Conservation (phyloP, 2,888 invertebrate species). For the Artemia sinica region DNA sequence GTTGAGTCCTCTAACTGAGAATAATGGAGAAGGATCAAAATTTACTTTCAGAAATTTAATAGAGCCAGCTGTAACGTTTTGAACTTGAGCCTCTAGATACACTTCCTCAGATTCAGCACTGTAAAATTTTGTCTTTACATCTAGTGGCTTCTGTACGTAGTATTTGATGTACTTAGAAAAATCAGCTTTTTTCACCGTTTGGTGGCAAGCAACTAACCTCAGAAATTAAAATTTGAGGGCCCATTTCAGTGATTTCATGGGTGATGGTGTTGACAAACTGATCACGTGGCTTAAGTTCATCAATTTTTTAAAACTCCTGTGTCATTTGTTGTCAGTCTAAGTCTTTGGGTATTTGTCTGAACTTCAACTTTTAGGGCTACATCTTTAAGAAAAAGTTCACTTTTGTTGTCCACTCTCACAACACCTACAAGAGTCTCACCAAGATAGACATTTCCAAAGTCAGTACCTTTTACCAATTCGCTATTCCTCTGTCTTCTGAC, state of each 20-base stretch:
- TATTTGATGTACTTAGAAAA: slow-evolving; percentile 97
- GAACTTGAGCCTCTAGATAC: slow-evolving; percentile 56
- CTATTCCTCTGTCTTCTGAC: background rate
- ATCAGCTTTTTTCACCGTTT: slow-evolving; percentile 51
- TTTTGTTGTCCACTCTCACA: slow-evolving; percentile 90
- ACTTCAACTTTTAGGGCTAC: slow-evolving; percentile 72
- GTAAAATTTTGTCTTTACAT: slow-evolving; percentile 96
- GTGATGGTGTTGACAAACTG: slow-evolving; percentile 88
- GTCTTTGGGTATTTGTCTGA: slow-evolving; percentile 73
- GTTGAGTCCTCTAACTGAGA: slow-evolving; percentile 58
- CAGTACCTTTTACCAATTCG: background rate
- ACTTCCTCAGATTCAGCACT: slow-evolving; percentile 68
- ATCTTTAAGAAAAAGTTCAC: slow-evolving; percentile 60
- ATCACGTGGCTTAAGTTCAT: slow-evolving; percentile 49
- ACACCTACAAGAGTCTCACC: slow-evolving; percentile 97
- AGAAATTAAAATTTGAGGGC: slow-evolving; percentile 90
- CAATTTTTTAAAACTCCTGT: slow-evolving; percentile 39
- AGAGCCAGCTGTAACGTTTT: slow-evolving; percentile 81
- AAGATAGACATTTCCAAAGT: slow-evolving; percentile 67
- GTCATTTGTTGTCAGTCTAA: slow-evolving; percentile 57
- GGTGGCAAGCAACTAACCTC: slow-evolving; percentile 77
- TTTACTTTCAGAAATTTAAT: slow-evolving; percentile 87
- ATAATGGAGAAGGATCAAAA: slow-evolving; percentile 76
- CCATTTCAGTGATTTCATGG: slow-evolving; percentile 98
- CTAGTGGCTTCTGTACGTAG: slow-evolving; percentile 87